A percentile compares a stretch with the other conserved stretches of the same genome.
phyloP scores from a whole-genome alignment of 1,140 invertebrate species.

The Panulirus ornatus region DNA sequence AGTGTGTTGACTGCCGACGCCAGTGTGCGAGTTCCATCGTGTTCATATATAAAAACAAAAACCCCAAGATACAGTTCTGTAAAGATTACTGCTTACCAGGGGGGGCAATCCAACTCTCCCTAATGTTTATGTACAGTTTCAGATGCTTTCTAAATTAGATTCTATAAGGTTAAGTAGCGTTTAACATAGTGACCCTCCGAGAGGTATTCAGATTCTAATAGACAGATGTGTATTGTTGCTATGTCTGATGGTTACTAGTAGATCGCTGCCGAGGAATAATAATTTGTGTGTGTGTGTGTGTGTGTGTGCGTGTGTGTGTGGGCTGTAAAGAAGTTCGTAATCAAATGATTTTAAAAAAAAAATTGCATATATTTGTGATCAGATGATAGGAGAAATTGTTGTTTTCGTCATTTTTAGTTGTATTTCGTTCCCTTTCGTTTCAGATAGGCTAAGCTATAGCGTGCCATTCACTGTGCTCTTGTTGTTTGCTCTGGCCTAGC shows the following conservation, averaged over 20 bases:
- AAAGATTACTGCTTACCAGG: neutral
- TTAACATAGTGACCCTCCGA: constrained; percentile 23
- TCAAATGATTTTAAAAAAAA: constrained; percentile 43
- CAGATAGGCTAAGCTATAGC: constrained; percentile 53
- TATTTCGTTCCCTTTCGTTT: too few relatives aligned
- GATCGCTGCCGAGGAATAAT: constrained; percentile 4
- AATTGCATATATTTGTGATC: constrained; percentile 6
- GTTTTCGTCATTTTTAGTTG: neutral
- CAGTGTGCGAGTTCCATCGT: constrained; percentile 16
- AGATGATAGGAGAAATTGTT: constrained; percentile 8
- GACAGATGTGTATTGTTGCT: constrained; percentile 29
- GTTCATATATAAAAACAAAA: constrained; percentile 19
- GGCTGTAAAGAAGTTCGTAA: constrained; percentile 29
- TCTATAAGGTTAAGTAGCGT: constrained; percentile 34
- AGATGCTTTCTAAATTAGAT: constrained; percentile 59
- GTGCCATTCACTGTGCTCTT: constrained; percentile 56
- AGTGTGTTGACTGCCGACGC: constrained; percentile 3
- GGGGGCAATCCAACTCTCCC: neutral
- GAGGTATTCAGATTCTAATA: constrained; percentile 26
- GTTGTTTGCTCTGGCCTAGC: constrained; percentile 21
- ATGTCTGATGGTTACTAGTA: constrained; percentile 13
- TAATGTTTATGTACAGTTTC: constrained; percentile 55
- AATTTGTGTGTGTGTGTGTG: constrained; percentile 40
- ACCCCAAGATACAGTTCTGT: neutral
- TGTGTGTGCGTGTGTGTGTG: too few relatives aligned